Base-by-base conservation (phyloP, 2,888 invertebrate genomes). In the Ecliptopera silaceata region DNA sequence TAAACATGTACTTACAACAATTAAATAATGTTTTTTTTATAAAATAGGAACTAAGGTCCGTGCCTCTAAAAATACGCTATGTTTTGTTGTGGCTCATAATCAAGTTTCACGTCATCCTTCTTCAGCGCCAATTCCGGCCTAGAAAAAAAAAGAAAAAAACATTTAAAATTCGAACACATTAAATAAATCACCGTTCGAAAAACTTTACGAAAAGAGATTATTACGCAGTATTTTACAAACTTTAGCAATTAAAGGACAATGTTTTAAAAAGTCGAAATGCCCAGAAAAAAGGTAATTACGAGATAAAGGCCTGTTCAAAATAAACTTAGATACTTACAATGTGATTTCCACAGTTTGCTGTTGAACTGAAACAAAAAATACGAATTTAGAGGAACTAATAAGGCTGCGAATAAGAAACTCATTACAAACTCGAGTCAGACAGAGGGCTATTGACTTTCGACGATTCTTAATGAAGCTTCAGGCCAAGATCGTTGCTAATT, bases 91-190 rank as follows among this genome's bases (percentile, higher is more conserved):
- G 80, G 61, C 58, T 87, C 88, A 61, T 88, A 89, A 5, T 56
- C 43, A 13, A 88, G 71, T 70, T 88, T 87, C 39, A 42, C 86
- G 31, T 89, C 88, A 56, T 88, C 87, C 64, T 90, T 89, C 70
- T 88, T 89, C 74, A 88, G 58, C 5, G 75, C 68, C 59, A 90
- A 66, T 59, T 89, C 88, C 1, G 89, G 86, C 68, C 90, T 90
- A 66, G 41, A 80, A 85, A 65, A 15, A 42, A 80, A 85, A 65
- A 15, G 66, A 49, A 41, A 18, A 38, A 48, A 48, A 41, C 48
- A 17, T 39, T 0, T 22, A 1, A 22, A 36, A 42, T 31, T 15
- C 15, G 26, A 26, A 26, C 26, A 26, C 6, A 26, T 18, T 36
- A 13, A n/a, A 13, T n/a, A 18, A 18, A 31, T 29, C 2, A 5